Evolutionary conservation across 2,797 vertebrate species (phyloP).

Genomic region (Brachymystax lenok): DNA sequence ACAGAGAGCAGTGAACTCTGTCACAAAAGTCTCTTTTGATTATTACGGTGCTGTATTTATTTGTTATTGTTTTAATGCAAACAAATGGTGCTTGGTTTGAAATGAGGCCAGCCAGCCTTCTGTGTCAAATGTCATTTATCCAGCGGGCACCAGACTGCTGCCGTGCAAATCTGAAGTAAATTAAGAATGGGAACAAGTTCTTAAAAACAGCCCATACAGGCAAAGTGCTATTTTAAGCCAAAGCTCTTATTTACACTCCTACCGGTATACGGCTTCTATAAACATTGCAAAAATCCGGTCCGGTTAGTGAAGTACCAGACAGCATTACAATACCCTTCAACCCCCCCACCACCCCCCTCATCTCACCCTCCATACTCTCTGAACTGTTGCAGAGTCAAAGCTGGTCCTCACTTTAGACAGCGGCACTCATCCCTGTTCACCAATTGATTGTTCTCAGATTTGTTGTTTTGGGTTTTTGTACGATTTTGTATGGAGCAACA

Average conservation of each 20-base stretch:
- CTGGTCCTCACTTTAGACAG: conserved; percentile 35
- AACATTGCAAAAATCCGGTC: not conserved
- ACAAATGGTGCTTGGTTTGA: conserved; percentile 28
- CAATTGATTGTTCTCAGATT: conserved; percentile 21
- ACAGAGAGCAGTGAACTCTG: not conserved
- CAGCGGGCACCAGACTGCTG: not conserved
- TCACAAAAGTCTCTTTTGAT: conserved; percentile 2
- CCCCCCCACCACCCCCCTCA: not conserved
- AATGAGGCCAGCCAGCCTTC: conserved; percentile 32
- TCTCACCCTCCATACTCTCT: not conserved
- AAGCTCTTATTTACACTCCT: not conserved
- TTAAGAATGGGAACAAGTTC: not conserved
- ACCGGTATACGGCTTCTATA: not conserved
- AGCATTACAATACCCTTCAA: not conserved
- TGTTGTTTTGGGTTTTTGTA: conserved; percentile 3
- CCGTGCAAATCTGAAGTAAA: not conserved
- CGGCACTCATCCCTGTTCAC: no score
- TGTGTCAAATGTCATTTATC: not conserved
- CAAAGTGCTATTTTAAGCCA: not conserved
- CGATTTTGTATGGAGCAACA: conserved; percentile 23
- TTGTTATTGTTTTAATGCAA: conserved; percentile 15
- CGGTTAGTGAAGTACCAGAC: not conserved
- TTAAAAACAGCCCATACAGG: not conserved
- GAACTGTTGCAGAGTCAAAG: conserved; percentile 8
- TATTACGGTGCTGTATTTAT: conserved; percentile 20